Percentiles rank a stretch among this genome's conserved stretches.
Evolutionary conservation across 1,140 invertebrate genomes (phyloP).

Genomic region (Formica selysi): DNA sequence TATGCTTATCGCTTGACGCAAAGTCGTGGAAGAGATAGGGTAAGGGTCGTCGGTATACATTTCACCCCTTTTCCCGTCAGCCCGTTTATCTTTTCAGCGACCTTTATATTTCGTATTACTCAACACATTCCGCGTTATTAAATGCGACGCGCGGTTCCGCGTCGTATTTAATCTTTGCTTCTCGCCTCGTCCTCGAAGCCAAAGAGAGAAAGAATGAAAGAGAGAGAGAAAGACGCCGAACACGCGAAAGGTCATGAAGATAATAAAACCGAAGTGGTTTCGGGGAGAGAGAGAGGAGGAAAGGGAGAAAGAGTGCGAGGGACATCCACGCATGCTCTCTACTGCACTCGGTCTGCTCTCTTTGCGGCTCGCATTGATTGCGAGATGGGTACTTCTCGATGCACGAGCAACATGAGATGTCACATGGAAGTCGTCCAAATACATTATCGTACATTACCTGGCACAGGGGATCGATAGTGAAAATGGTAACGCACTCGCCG

Average conservation of each 20-base stretch:
- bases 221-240: neutral
- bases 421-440: conserved; percentile 60
- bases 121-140: conserved; percentile 33
- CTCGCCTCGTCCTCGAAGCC: neutral
- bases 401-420: conserved; percentile 45
- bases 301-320: neutral
- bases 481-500: conserved; percentile 40
- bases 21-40: conserved; percentile 16
- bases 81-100: conserved; percentile 33
- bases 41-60: conserved; percentile 9
- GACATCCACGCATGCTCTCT: conserved; percentile 47
- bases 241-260: conserved; percentile 55
- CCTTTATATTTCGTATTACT: conserved; percentile 25
- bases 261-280: conserved; percentile 57
- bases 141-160: neutral
- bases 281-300: conserved; percentile 11
- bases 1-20: neutral
- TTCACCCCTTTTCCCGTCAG: conserved; percentile 36
- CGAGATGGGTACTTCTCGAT: conserved; percentile 33
- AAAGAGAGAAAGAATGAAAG: neutral
- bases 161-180: conserved; percentile 5
- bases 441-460: conserved; percentile 31
- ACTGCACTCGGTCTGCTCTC: conserved; percentile 51
- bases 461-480: conserved; percentile 37
- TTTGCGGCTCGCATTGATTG: conserved; percentile 59